A percentile compares a stretch with the other conserved stretches of the same genome.
Conservation (phyloP, 2,113 vertebrate species). For the Dendropsophus ebraccatus region DNA sequence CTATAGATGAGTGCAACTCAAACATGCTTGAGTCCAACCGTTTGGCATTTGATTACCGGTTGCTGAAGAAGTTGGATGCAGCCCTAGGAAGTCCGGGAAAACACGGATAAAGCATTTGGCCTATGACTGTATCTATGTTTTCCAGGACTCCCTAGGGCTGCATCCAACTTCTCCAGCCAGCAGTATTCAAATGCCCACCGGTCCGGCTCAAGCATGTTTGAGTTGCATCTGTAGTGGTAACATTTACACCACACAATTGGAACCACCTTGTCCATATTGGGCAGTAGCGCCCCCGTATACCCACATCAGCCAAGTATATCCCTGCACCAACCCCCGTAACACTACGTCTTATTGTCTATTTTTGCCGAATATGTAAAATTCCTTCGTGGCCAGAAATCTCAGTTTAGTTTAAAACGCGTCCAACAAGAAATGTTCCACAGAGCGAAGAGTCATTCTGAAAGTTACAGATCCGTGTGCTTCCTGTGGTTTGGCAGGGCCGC, state of each 20-base stretch:
- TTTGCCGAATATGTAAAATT: not conserved
- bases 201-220: too few species aligned
- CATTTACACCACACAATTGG: not conserved
- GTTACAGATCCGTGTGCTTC: not conserved
- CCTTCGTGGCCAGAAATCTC: not conserved
- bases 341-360: not conserved
- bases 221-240: not conserved
- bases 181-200: too few species aligned
- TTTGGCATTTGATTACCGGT: too few species aligned
- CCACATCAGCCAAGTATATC: not conserved
- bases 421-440: not conserved
- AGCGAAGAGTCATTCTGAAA: not conserved
- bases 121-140: too few species aligned
- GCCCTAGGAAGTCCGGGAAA: too few species aligned
- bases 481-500: slow-evolving; percentile 44
- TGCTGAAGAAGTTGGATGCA: too few species aligned
- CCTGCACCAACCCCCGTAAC: not conserved
- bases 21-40: too few species aligned
- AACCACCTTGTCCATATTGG: not conserved
- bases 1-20: too few species aligned
- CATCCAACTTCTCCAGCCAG: too few species aligned
- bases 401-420: not conserved
- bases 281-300: not conserved
- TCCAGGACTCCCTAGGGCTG: too few species aligned
- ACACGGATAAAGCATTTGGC: too few species aligned